Percentiles rank a stretch among this genome's conserved stretches.
Conservation (phyloP, 1,140 invertebrate genomes). For the Lanistes nyassanus region DNA sequence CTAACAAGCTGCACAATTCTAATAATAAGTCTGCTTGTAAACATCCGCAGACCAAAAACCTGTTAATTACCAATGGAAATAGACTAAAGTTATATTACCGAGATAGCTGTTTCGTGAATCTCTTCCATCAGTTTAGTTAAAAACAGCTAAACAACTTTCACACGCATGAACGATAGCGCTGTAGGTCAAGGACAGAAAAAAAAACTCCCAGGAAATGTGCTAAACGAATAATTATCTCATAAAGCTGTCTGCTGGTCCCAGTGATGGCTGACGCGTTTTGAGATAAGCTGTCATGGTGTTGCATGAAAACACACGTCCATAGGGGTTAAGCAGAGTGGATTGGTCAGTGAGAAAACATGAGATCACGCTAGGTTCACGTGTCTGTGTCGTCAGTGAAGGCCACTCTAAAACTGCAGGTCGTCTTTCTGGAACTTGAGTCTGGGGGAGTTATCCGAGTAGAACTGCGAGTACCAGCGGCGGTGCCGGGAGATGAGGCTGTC, state of each 20-base stretch:
- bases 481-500: constrained; percentile 77
- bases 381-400: background rate
- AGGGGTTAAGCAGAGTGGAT: background rate
- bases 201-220: too few relatives aligned
- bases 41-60: too few relatives aligned
- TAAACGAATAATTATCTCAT: background rate
- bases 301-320: background rate
- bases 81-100: too few relatives aligned
- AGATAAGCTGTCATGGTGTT: background rate
- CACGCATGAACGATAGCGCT: too few relatives aligned
- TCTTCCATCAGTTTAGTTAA: too few relatives aligned
- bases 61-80: too few relatives aligned
- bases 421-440: constrained; percentile 63
- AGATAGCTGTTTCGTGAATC: too few relatives aligned
- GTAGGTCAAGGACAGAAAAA: too few relatives aligned
- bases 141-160: too few relatives aligned
- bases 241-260: background rate
- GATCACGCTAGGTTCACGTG: too few relatives aligned
- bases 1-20: too few relatives aligned
- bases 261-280: background rate
- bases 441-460: constrained; percentile 84
- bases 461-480: constrained; percentile 86
- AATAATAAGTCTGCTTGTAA: too few relatives aligned
- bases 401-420: constrained; percentile 60
- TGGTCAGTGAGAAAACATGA: background rate